phyloP scores from a whole-genome alignment of 2,113 vertebrate species.

The Anoura caudifer region DNA sequence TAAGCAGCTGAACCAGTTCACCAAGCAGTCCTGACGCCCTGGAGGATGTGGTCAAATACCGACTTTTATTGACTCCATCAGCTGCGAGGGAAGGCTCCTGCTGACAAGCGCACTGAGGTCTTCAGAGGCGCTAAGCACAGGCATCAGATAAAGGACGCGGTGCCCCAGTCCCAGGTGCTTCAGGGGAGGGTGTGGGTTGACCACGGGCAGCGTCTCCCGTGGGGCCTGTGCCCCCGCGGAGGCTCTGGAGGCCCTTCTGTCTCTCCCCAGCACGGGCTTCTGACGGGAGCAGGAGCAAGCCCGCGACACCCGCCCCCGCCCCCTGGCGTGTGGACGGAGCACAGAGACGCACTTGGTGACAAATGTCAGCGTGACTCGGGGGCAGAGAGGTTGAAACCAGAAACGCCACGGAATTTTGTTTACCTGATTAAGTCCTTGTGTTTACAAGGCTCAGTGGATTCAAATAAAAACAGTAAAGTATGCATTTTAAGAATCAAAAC shows the following conservation, averaged over 20 bases:
- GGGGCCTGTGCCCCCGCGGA: fast-evolving
- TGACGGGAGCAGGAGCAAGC: too few species aligned
- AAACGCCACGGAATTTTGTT: neutral
- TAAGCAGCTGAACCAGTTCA: constrained; percentile 67
- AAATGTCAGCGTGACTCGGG: fast-evolving
- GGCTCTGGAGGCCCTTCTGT: neutral
- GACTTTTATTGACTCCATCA: neutral
- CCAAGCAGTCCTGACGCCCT: constrained; percentile 45
- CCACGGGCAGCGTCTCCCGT: neutral
- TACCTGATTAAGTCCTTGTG: neutral
- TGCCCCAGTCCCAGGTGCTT: neutral
- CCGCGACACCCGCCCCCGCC: too few species aligned
- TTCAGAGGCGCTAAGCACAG: neutral
- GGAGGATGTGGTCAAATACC: constrained; percentile 51
- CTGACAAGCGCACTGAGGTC: neutral
- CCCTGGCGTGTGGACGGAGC: too few species aligned
- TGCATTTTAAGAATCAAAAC: neutral
- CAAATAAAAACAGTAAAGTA: neutral
- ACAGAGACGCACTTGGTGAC: too few species aligned
- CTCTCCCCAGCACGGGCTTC: too few species aligned
- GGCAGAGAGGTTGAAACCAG: fast-evolving
- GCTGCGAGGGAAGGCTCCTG: neutral
- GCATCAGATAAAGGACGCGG: too few species aligned
- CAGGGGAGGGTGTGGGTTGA: fast-evolving
- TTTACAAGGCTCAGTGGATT: neutral